These are phyloP conservation scores for Pampus argenteus DNA, from an alignment of 2,797 vertebrate species.

Conservation along the genomic window DNA sequence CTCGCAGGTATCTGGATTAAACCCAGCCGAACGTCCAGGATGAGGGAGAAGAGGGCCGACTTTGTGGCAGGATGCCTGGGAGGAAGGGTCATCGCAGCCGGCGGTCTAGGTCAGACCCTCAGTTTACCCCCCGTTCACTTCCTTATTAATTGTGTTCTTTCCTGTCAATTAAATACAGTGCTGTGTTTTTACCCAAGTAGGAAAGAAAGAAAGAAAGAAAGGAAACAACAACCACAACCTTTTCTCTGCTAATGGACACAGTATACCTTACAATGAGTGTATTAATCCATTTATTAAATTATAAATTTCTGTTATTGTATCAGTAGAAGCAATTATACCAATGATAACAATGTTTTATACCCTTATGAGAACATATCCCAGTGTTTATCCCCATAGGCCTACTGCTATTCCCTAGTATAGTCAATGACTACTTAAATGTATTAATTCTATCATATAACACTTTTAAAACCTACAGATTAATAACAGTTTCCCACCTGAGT, in stretches of 20 bases:
- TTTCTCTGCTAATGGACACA: background rate
- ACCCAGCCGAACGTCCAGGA: conserved; percentile 88
- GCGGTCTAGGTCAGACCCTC: conserved; percentile 91
- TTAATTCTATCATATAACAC: too few species aligned
- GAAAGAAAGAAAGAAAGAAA: background rate
- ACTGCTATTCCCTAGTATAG: too few species aligned
- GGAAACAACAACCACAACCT: background rate
- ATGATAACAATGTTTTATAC: too few species aligned
- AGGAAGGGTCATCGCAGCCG: conserved; percentile 90
- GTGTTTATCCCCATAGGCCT: too few species aligned
- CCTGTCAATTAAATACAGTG: background rate
- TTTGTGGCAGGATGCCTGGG: conserved; percentile 93
- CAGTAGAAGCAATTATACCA: too few species aligned
- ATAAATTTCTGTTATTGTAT: too few species aligned
- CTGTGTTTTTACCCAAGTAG: background rate
- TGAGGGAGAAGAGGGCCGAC: conserved; percentile 97
- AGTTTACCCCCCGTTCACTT: background rate
- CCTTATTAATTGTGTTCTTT: background rate
- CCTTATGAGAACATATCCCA: too few species aligned
- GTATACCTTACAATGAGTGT: background rate
- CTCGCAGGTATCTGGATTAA: conserved; percentile 93
- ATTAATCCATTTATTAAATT: background rate
- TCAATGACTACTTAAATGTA: too few species aligned
- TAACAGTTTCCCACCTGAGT: too few species aligned
- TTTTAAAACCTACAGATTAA: too few species aligned